These are phyloP conservation scores for Coryphaenoides rupestris DNA, from an alignment of 2,113 vertebrate species.

Conservation along the genomic window DNA sequence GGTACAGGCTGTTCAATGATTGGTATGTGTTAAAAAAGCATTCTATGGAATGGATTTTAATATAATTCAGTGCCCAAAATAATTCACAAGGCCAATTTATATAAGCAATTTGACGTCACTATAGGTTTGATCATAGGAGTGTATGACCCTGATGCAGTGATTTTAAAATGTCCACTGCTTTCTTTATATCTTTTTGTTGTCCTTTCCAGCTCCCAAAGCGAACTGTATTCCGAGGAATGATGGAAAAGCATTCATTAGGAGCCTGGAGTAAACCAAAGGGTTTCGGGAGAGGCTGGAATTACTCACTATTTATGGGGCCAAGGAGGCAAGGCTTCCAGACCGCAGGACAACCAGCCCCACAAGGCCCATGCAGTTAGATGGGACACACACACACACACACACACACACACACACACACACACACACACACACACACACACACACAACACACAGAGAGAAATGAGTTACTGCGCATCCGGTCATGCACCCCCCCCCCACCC, in stretches of 20 bases:
- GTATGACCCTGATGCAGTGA: no score
- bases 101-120: neutral
- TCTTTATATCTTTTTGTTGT: slow-evolving; percentile 22
- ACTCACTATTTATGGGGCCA: slow-evolving; percentile 34
- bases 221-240: neutral
- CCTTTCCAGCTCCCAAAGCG: neutral
- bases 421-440: no score
- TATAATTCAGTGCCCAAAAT: slow-evolving; percentile 1
- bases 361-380: no score
- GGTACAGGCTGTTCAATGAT: no score
- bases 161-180: neutral
- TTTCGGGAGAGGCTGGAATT: slow-evolving; percentile 33
- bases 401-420: no score
- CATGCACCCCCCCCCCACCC: no score
- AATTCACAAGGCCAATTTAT: neutral
- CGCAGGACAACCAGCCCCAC: slow-evolving; percentile 14
- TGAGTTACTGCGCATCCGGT: no score
- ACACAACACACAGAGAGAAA: no score
- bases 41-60: no score
- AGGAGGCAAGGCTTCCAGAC: slow-evolving; percentile 19
- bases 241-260: slow-evolving; percentile 36
- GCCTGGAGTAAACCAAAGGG: slow-evolving; percentile 36
- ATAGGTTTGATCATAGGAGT: slow-evolving; percentile 6
- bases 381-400: no score
- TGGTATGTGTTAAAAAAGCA: no score